Percentiles rank a stretch among this genome's conserved stretches.
Conservation (phyloP, 2,888 invertebrate species). For the Tetrapedia diversipes region DNA sequence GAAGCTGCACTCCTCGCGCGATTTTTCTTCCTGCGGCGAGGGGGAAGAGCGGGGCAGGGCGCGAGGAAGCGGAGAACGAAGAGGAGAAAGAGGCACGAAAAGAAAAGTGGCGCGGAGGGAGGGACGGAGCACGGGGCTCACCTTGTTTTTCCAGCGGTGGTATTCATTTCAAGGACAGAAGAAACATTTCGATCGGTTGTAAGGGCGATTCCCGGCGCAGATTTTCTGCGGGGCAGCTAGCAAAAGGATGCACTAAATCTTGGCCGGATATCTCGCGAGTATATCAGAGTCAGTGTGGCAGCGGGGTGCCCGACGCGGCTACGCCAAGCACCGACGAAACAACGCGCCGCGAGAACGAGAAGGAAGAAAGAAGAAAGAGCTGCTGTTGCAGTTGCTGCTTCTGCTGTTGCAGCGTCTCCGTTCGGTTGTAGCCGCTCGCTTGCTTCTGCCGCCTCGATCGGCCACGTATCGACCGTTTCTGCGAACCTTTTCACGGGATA, state of each 20-base stretch:
- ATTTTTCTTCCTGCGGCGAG: too few relatives aligned
- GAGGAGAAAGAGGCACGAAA: conserved; percentile 21
- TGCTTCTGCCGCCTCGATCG: conserved; percentile 48
- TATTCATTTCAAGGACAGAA: conserved; percentile 81
- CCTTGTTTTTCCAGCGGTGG: conserved; percentile 77
- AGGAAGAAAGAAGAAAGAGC: background rate
- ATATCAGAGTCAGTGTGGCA: conserved; percentile 82
- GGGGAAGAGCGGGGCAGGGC: conserved; percentile 1
- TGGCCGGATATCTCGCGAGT: conserved; percentile 80
- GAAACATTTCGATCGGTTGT: conserved; percentile 81
- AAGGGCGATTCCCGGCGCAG: conserved; percentile 80
- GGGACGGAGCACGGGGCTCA: conserved; percentile 60
- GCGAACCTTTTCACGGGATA: conserved; percentile 34
- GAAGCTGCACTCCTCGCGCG: too few relatives aligned
- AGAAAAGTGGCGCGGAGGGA: conserved; percentile 31
- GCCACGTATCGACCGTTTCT: conserved; percentile 58
- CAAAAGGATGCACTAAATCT: conserved; percentile 81
- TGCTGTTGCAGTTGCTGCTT: conserved; percentile 42
- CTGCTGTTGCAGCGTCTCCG: conserved; percentile 40
- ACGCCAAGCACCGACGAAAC: conserved; percentile 44
- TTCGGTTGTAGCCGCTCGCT: conserved; percentile 25
- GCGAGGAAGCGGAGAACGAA: background rate
- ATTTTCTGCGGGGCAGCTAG: conserved; percentile 77
- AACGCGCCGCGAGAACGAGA: conserved; percentile 24
- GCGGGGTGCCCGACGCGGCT: conserved; percentile 78